Base-by-base conservation (phyloP, 2,888 invertebrate species). In the Reticulitermes lucifugus region DNA sequence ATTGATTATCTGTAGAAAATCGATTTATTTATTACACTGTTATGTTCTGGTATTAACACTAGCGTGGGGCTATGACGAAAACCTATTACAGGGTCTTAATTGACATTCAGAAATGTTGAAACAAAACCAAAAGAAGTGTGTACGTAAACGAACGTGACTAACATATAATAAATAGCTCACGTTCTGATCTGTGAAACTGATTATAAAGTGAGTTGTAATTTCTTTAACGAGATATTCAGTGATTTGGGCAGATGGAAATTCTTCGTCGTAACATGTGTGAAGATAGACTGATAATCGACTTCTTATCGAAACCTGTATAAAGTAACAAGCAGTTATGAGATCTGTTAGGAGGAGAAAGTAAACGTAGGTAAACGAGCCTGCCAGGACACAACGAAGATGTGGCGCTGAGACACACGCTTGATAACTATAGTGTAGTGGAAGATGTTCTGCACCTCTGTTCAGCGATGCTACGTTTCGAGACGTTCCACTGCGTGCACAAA, bases 91-190 rank as follows among this genome's bases (percentile, higher is more conserved):
- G 10, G 21, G 22, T 21, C 43, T 43, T 77, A 77, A 77, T 75
- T 77, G 77, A 51, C 46, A 77, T 77, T 51, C 77, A 46, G n/a
- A 51, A 77, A n/a, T n/a, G n/a, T 10, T 77, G 12, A 77, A 77
- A 77, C 21, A 77, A 77, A 77, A 77, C 46, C 25, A 46, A 46
- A 75, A 41, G 18, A 71, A 21, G 43, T 75, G 18, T 21, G 43
- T 75, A 21, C 21, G 43, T 75, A 43, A 46, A 46, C 46, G n/a
- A 46, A 46, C 18, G 25, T 12, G 2, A 43, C n/a, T 41, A 3
- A 46, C 51, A 77, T 51, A 46, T 46, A 46, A 46, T 77, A 77
- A 77, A 77, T 46, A 77, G 43, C 22, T 46, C n/a, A 77, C 77
- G 77, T 77, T n/a, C 25, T 46, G 77, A 46, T 77, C 10, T 46